phyloP scores from a whole-genome alignment of 2,113 vertebrate species.

The Sander lucioperca region DNA sequence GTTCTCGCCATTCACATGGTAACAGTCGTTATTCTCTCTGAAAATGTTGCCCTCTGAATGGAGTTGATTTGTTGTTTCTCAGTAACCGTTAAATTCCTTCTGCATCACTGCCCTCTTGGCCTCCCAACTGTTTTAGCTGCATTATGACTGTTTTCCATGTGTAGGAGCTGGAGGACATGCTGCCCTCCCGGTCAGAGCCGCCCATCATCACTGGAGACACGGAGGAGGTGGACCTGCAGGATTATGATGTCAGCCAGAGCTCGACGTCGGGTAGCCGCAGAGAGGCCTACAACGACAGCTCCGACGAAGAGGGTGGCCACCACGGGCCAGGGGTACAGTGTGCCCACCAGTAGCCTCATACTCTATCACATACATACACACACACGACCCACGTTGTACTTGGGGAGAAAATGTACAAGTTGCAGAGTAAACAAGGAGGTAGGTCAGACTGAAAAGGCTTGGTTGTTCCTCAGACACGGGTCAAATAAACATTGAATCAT shows the following conservation, averaged over 20 bases:
- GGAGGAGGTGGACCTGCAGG: slow-evolving; percentile 97
- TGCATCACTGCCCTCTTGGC: not conserved
- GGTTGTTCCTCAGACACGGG: slow-evolving; percentile 56
- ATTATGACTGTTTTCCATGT: slow-evolving; percentile 3
- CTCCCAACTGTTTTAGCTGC: not conserved
- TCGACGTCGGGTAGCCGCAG: slow-evolving; percentile 91
- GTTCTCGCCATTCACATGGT: not conserved
- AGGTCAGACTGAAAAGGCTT: slow-evolving; percentile 82
- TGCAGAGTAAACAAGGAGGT: slow-evolving; percentile 82
- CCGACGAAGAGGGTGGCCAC: slow-evolving; percentile 95
- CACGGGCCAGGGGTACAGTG: slow-evolving; percentile 97
- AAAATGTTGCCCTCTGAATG: not conserved
- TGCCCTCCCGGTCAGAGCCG: slow-evolving; percentile 94
- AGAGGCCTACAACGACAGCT: slow-evolving; percentile 97
- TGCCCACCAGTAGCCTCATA: slow-evolving; percentile 91
- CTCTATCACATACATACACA: not conserved
- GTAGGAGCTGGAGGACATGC: slow-evolving; percentile 97
- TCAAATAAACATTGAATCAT: slow-evolving; percentile 11
- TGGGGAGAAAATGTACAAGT: slow-evolving; percentile 70
- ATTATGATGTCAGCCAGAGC: slow-evolving; percentile 92
- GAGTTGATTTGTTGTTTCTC: not conserved
- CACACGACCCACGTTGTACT: slow-evolving; percentile 25
- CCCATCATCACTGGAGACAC: slow-evolving; percentile 91
- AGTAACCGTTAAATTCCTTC: too few species aligned
- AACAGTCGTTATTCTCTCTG: not conserved